These are phyloP conservation scores for Perdita meconis DNA, from an alignment of 2,888 invertebrate genomes.

Conservation along the genomic window DNA sequence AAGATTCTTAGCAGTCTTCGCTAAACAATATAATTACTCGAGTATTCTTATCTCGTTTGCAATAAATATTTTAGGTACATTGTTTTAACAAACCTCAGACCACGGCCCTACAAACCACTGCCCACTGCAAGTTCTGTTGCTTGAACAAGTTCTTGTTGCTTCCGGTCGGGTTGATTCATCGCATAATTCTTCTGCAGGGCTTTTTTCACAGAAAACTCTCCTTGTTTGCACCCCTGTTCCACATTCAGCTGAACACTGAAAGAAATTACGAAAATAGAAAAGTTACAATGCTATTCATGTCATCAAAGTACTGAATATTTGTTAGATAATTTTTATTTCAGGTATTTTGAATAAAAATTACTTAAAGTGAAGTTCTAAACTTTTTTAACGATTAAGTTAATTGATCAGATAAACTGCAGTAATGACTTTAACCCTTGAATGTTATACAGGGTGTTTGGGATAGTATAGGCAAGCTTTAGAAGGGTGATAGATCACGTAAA, in stretches of 20 bases:
- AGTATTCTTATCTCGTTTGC: not conserved
- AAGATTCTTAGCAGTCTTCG: not conserved
- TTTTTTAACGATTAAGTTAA: too few relatives aligned
- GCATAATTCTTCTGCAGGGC: conserved; percentile 85
- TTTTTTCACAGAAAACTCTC: conserved; percentile 87
- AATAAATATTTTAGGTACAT: not conserved
- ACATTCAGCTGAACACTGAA: conserved; percentile 91
- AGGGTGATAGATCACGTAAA: too few relatives aligned
- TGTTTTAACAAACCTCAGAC: conserved; percentile 81
- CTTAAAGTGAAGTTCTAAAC: not conserved
- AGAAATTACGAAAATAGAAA: not conserved
- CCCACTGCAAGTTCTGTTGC: conserved; percentile 89
- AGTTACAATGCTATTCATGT: too few relatives aligned
- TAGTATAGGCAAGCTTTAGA: too few relatives aligned
- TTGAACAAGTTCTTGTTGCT: conserved; percentile 88
- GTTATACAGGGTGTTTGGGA: too few relatives aligned
- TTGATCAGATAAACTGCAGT: too few relatives aligned
- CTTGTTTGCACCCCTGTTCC: conserved; percentile 92
- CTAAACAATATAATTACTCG: not conserved
- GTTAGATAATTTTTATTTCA: too few relatives aligned
- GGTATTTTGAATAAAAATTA: not conserved
- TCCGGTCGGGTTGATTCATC: conserved; percentile 87
- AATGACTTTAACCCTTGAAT: not conserved
- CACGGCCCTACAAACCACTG: conserved; percentile 94
- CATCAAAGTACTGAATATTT: too few relatives aligned